A percentile compares a stretch with the other conserved stretches of the same genome.
Conservation (phyloP, 2,113 vertebrate genomes). For the Gymnogyps californianus region DNA sequence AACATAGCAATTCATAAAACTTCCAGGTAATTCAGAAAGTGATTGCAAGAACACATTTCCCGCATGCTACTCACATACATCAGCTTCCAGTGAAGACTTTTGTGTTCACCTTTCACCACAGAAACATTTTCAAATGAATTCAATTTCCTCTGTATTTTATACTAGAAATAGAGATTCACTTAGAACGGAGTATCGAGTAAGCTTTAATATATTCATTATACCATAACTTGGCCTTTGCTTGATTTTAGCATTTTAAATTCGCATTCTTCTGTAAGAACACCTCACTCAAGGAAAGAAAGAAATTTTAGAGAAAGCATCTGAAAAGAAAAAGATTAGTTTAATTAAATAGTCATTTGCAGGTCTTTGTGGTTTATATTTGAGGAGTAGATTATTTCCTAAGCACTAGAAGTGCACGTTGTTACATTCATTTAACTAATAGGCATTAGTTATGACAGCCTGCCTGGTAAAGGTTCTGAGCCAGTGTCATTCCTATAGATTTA, state of each 20-base stretch:
- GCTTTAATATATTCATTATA: neutral
- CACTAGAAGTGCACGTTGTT: constrained; percentile 30
- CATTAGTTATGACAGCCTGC: constrained; percentile 59
- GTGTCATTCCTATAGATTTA: constrained; percentile 60
- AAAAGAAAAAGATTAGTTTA: constrained; percentile 49
- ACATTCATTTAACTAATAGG: constrained; percentile 63
- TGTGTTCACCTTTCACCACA: neutral
- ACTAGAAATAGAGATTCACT: constrained; percentile 1
- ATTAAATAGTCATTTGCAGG: constrained; percentile 66
- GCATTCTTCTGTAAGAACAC: neutral
- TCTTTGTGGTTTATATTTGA: constrained; percentile 64
- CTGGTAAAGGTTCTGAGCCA: constrained; percentile 53
- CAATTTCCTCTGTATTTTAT: neutral
- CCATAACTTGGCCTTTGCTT: neutral
- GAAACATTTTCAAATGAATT: neutral
- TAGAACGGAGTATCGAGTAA: neutral
- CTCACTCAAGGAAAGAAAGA: constrained; percentile 1
- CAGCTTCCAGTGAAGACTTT: neutral
- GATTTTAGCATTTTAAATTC: constrained; percentile 34
- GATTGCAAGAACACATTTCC: neutral
- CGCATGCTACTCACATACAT: neutral
- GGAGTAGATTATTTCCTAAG: constrained; percentile 53
- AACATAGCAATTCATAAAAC: neutral
- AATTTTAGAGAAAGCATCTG: constrained; percentile 39
- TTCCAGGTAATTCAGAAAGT: neutral